Conservation (phyloP, 2,113 vertebrate genomes). For the Elachura formosa region DNA sequence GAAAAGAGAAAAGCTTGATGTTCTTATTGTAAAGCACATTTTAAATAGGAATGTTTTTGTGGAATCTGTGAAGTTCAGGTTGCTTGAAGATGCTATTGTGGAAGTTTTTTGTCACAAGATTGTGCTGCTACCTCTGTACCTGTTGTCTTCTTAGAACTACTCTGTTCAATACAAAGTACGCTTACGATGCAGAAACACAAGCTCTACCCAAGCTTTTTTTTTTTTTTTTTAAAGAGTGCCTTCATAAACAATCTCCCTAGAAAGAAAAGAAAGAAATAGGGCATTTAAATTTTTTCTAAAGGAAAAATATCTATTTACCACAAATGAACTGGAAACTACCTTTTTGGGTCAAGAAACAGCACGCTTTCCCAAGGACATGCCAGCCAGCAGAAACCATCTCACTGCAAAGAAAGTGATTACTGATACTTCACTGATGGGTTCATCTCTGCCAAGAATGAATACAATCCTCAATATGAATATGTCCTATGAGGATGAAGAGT, state of each 20-base stretch:
- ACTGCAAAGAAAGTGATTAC: background rate
- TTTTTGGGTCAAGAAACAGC: background rate
- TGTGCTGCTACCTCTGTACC: background rate
- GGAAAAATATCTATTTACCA: background rate
- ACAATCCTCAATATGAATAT: background rate
- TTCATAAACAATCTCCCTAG: background rate
- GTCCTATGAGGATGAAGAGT: background rate
- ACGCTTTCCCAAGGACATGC: background rate
- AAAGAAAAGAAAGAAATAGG: background rate
- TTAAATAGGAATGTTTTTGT: background rate
- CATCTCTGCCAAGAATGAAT: background rate
- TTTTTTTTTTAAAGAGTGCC: background rate
- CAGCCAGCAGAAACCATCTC: background rate
- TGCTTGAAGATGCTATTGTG: background rate
- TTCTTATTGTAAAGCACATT: background rate
- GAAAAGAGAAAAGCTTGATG: background rate
- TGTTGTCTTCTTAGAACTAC: background rate
- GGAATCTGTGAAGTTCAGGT: background rate
- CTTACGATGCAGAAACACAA: background rate
- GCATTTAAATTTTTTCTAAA: background rate
- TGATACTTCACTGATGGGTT: background rate
- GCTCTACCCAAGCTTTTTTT: background rate
- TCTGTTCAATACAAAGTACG: background rate
- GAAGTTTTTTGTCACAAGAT: background rate
- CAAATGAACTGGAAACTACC: background rate